These are phyloP conservation scores for Drosophila colorata DNA, from an alignment of 2,888 invertebrate species.

Conservation along the genomic window DNA sequence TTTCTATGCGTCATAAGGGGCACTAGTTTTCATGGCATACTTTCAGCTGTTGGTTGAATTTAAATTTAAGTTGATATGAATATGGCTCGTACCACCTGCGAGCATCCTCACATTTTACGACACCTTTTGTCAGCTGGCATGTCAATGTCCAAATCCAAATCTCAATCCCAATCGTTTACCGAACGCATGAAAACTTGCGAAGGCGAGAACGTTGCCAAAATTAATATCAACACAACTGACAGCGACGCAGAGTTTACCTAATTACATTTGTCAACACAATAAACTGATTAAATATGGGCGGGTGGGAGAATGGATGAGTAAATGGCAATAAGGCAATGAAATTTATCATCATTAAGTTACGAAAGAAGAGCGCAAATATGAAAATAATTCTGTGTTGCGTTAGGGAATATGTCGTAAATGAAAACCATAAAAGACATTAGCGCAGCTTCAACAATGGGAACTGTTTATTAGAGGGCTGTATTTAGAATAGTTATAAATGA, in stretches of 20 bases:
- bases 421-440: slow-evolving; percentile 26
- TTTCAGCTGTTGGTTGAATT: slow-evolving; percentile 4
- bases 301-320: slow-evolving; percentile 13
- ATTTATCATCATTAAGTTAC: slow-evolving; percentile 68
- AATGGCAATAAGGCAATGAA: slow-evolving; percentile 36
- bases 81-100: neutral
- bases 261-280: slow-evolving; percentile 67
- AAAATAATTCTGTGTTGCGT: slow-evolving; percentile 18
- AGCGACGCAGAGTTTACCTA: slow-evolving; percentile 43
- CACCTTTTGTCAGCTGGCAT: slow-evolving; percentile 24
- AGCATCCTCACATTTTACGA: slow-evolving; percentile 16
- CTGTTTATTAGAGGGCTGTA: neutral
- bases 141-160: slow-evolving; percentile 18
- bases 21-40: neutral
- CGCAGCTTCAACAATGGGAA: neutral
- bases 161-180: slow-evolving; percentile 20
- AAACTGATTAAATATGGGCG: slow-evolving; percentile 54
- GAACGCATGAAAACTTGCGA: slow-evolving; percentile 4
- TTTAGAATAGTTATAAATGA: slow-evolving; percentile 10
- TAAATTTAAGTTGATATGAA: neutral
- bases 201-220: slow-evolving; percentile 29
- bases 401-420: slow-evolving; percentile 2
- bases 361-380: slow-evolving; percentile 27
- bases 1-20: neutral
- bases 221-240: slow-evolving; percentile 39